phyloP scores from a whole-genome alignment of 35 echinoderm and acorn worm genomes.

The Apostichopus japonicus region DNA sequence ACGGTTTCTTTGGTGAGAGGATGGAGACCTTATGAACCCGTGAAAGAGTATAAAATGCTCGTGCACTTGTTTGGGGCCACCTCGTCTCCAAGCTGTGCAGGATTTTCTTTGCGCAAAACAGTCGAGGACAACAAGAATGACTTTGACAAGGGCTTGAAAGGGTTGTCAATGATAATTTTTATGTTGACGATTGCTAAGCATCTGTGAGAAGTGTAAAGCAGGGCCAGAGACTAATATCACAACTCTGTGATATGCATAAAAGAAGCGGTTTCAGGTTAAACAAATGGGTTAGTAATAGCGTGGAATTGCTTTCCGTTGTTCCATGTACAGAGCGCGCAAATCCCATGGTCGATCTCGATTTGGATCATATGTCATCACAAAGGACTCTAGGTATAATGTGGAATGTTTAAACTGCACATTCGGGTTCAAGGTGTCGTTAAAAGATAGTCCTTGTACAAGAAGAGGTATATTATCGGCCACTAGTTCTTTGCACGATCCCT shows the following conservation, averaged over 20 bases:
- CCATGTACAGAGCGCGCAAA: conserved; percentile 46
- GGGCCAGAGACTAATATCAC: too few relatives aligned
- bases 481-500: conserved; percentile 45
- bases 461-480: conserved; percentile 32
- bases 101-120: conserved; percentile 48
- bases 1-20: conserved; percentile 57
- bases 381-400: conserved; percentile 33
- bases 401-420: neutral
- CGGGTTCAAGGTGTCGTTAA: neutral
- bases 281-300: conserved; percentile 61
- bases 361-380: conserved; percentile 57
- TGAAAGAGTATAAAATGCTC: conserved; percentile 36
- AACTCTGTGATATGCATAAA: too few relatives aligned
- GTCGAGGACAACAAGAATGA: neutral
- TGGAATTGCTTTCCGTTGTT: conserved; percentile 4
- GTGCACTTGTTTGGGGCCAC: conserved; percentile 70
- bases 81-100: conserved; percentile 13
- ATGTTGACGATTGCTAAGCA: conserved; percentile 43
- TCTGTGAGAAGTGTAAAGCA: too few relatives aligned
- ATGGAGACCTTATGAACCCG: conserved; percentile 35
- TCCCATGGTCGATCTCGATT: conserved; percentile 55
- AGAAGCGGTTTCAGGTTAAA: conserved; percentile 49
- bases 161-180: neutral
- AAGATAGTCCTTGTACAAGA: neutral
- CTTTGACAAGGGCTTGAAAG: conserved; percentile 10